Evolutionary conservation across 1,140 invertebrate genomes (phyloP), one percentile per base, ranked within the genome.

Genomic region (Macrotrachela quadricornifera): DNA sequence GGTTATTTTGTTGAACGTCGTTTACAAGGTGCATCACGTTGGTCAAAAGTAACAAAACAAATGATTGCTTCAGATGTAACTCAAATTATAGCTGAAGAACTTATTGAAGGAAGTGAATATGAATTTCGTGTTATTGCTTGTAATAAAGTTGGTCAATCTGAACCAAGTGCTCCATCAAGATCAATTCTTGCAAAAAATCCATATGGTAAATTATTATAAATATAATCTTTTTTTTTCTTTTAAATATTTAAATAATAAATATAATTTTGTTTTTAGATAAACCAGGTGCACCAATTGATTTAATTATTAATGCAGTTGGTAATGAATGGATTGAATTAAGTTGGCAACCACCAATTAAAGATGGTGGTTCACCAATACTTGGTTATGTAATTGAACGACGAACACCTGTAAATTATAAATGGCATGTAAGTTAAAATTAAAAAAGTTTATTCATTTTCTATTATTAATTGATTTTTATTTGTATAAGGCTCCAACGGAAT

Each of bases 121-220:
- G 90, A 96, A 70, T 97, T 97, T 77, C 73, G 88, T 14, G 82
- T 97, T 11, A 84, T 86, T 63, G 92, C 92, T n/a, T 84, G 90
- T 65, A 97, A 97, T 65, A 81, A 83, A 57, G 85, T 86, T 40
- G 90, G 88, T 1, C 62, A 85, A 18, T 86, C 85, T 47, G 78
- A 79, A 57, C 82, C 86, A 43, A 88, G 85, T 0, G 47, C 58
- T 30, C 41, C 65, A 59, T 49, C 59, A 51, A 40, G 60, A 66
- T 57, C 49, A 17, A 42, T 51, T 14, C 55, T 45, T 17, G 58
- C 57, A 13, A 58, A 60, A 46, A 51, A 58, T 43, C 57, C 55
- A 43, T 58, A 47, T 16, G 69, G 82, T 92, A 60, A 75, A 79
- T 15, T 94, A 95, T 70, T n/a, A n/a, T n/a, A n/a, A n/a, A n/a